A percentile compares a stretch with the other conserved stretches of the same genome.
Conservation (phyloP, 1,140 invertebrate genomes). For the Araneus ventricosus region DNA sequence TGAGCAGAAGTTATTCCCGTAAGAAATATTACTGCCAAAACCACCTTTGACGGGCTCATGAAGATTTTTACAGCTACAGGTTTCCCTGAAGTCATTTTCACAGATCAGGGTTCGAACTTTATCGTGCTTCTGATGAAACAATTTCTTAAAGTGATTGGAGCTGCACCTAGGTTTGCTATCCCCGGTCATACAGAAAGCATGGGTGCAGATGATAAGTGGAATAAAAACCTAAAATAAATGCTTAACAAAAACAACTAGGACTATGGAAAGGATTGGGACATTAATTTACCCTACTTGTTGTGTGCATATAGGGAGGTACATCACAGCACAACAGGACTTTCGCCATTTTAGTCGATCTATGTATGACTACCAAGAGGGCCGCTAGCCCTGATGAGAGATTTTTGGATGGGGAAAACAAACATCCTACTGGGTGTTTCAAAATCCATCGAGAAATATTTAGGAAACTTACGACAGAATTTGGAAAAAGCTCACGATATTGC, state of each 20-base stretch:
- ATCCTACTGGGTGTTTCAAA: not conserved
- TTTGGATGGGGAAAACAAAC: not conserved
- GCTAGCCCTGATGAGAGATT: not conserved
- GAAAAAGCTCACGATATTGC: not conserved
- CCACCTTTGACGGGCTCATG: not conserved
- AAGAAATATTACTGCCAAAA: slow-evolving; percentile 27
- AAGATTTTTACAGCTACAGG: not conserved
- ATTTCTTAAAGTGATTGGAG: not conserved
- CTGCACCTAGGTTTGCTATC: not conserved
- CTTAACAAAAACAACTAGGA: not conserved
- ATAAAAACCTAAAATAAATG: not conserved
- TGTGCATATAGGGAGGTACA: not conserved
- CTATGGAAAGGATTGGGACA: not conserved
- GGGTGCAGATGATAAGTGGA: not conserved
- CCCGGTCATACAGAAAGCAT: not conserved
- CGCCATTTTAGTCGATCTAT: not conserved
- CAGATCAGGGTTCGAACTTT: not conserved
- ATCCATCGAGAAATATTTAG: not conserved
- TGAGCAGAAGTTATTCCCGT: not conserved
- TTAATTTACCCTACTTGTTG: not conserved
- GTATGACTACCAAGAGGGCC: not conserved
- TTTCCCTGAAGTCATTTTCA: not conserved
- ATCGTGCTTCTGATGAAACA: not conserved
- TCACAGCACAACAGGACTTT: not conserved
- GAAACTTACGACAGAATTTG: not conserved